Conservation (phyloP, 2,888 invertebrate species). For the Xylophagus ater region DNA sequence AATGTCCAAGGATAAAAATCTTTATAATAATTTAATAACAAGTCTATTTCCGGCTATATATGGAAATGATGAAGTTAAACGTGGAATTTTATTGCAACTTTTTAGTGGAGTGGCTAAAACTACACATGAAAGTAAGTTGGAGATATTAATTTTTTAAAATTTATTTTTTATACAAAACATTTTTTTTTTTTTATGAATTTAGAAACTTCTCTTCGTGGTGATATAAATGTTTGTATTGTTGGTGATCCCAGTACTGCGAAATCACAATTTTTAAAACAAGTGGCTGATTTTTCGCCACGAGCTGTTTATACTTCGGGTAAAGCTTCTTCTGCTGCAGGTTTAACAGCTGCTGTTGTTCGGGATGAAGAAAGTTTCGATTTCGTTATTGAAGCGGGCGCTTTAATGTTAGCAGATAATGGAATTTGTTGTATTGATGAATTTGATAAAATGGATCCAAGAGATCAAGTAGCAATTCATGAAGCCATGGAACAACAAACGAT, state of each 20-base stretch:
- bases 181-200: constrained; percentile 15
- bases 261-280: constrained; percentile 91
- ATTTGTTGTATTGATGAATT: constrained; percentile 99
- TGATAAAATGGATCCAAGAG: constrained; percentile 96
- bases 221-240: constrained; percentile 95
- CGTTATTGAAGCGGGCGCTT: constrained; percentile 98
- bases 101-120: constrained; percentile 96
- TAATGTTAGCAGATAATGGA: constrained; percentile 98
- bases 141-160: not conserved
- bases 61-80: constrained; percentile 93
- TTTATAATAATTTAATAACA: constrained; percentile 81
- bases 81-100: constrained; percentile 82
- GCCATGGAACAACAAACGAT: constrained; percentile 99
- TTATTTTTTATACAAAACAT: constrained; percentile 1
- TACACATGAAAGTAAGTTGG: constrained; percentile 60
- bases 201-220: constrained; percentile 85
- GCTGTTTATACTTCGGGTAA: constrained; percentile 99
- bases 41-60: constrained; percentile 94
- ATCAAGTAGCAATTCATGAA: constrained; percentile 99
- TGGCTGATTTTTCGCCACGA: constrained; percentile 86
- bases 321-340: constrained; percentile 93
- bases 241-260: constrained; percentile 99
- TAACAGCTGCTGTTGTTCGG: constrained; percentile 93
- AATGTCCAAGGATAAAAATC: constrained; percentile 88
- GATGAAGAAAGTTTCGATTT: constrained; percentile 98